Conservation (phyloP, 2,888 invertebrate species). For the Tromatobia lineatoria region DNA sequence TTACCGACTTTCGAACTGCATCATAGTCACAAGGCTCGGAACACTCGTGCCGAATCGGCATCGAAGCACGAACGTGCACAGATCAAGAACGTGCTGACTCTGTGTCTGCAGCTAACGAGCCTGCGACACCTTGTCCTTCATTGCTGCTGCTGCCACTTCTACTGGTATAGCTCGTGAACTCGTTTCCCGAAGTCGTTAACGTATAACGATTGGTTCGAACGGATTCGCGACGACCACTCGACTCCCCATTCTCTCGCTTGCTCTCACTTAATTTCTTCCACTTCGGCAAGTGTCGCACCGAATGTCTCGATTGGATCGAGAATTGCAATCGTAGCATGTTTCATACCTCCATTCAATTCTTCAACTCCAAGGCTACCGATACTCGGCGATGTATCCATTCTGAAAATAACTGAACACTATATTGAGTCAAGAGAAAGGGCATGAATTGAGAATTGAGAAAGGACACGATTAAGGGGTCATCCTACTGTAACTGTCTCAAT, state of each 20-base stretch:
- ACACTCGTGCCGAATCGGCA: slow-evolving; percentile 55
- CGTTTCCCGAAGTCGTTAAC: slow-evolving; percentile 51
- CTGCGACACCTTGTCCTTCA: slow-evolving; percentile 51
- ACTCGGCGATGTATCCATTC: slow-evolving; percentile 4
- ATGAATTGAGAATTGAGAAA: too few species aligned
- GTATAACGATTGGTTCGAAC: slow-evolving; percentile 54
- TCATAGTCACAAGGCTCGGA: slow-evolving; percentile 29
- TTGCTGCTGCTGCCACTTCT: slow-evolving; percentile 15
- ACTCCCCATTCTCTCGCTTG: slow-evolving; percentile 30
- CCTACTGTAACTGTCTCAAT: too few species aligned
- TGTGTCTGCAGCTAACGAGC: slow-evolving; percentile 56
- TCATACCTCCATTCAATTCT: slow-evolving; percentile 11
- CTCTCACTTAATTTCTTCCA: slow-evolving; percentile 40
- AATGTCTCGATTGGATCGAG: slow-evolving; percentile 37
- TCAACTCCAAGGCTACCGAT: slow-evolving; percentile 11
- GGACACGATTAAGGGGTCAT: too few species aligned
- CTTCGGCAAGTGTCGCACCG: slow-evolving; percentile 36
- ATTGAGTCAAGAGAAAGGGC: background rate
- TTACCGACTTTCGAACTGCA: slow-evolving; percentile 9
- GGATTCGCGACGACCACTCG: slow-evolving; percentile 46
- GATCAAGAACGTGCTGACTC: slow-evolving; percentile 53
- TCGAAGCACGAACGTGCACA: slow-evolving; percentile 48
- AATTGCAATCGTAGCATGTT: slow-evolving; percentile 12
- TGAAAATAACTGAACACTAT: background rate
- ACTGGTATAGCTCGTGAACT: slow-evolving; percentile 32